These are phyloP conservation scores for Spinus pinus DNA, from an alignment of 2,797 vertebrate species.

Conservation along the genomic window DNA sequence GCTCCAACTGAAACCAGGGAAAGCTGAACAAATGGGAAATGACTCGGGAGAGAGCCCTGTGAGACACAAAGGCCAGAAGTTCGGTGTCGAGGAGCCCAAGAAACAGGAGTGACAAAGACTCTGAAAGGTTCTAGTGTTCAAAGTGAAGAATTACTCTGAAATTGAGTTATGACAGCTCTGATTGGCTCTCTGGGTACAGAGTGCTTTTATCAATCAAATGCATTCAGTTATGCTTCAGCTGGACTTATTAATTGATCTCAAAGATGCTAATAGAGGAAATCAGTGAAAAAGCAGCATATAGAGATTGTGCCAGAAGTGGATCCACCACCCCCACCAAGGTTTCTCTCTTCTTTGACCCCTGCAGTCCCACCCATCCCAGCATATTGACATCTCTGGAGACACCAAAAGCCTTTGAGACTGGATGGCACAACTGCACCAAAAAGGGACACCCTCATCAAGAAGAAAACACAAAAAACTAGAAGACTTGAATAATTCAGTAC, in stretches of 20 bases:
- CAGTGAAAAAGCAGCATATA: neutral
- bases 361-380: neutral
- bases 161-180: neutral
- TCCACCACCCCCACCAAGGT: fast-evolving
- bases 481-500: neutral
- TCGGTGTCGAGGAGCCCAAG: neutral
- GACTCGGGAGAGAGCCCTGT: neutral
- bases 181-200: neutral
- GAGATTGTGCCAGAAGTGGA: neutral
- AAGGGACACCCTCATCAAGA: neutral
- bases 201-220: neutral
- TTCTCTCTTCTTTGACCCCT: neutral
- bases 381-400: fast-evolving
- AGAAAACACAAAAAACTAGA: neutral
- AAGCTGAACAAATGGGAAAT: neutral
- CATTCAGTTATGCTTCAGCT: neutral
- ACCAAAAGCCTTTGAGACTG: neutral
- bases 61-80: neutral
- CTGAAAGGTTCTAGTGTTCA: neutral
- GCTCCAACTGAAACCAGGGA: neutral
- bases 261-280: neutral
- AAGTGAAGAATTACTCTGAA: neutral
- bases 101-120: neutral
- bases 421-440: neutral
- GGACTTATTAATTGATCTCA: neutral